phyloP scores from a whole-genome alignment of 2,888 invertebrate genomes.

The Eurytoma californica region DNA sequence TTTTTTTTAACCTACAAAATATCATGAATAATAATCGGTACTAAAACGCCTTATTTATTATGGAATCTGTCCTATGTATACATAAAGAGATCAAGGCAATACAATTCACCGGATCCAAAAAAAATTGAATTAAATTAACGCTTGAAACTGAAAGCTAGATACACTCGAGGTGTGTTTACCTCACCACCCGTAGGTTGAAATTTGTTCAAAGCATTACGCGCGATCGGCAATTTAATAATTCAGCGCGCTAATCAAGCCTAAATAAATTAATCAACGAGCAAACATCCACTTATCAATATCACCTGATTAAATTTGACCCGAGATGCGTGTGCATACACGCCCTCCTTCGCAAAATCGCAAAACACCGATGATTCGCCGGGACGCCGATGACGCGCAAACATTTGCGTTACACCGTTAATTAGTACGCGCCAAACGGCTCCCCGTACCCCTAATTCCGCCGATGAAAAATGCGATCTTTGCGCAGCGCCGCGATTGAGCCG shows the following conservation, averaged over 20 bases:
- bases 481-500: background rate
- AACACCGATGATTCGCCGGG: background rate
- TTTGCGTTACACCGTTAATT: conserved; percentile 23
- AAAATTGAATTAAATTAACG: no score
- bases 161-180: no score
- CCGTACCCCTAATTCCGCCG: background rate
- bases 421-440: background rate
- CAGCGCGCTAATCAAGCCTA: background rate
- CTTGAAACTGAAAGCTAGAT: no score
- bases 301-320: conserved; percentile 25
- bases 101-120: no score
- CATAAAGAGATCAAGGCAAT: no score
- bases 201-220: no score
- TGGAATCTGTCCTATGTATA: no score
- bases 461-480: background rate
- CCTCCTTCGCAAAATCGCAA: background rate
- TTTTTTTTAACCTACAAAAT: no score
- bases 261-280: conserved; percentile 18
- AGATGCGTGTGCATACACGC: background rate
- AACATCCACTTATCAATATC: conserved; percentile 1
- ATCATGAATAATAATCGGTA: no score
- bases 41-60: no score
- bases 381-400: conserved; percentile 4
- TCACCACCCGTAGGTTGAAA: no score
- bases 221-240: conserved; percentile 15